Evolutionary conservation across 2,888 invertebrate species (phyloP), one percentile per base, ranked within the genome.

Genomic region (Mesodorylaimus sp.): DNA sequence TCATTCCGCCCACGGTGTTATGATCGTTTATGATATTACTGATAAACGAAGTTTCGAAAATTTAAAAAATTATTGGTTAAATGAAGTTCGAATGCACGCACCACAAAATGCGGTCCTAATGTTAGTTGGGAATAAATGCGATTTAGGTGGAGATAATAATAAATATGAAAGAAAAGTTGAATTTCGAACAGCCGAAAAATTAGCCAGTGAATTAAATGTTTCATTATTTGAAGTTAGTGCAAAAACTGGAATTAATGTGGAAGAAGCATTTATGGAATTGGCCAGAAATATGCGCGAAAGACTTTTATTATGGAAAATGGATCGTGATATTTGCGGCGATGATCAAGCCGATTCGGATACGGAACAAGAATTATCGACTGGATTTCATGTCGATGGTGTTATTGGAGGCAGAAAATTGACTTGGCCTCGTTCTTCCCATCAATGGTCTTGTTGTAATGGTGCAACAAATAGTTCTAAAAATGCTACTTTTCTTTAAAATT

Each of bases 1-100:
- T 52, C 65, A 65, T 50, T 66, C 65, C 10, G 65, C 65, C 1
- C 65, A 65, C 50, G 65, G 65, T n/a, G 63, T 65, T 3, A 64
- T 65, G 59, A 63, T 63, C 50, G 65, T 66, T 3, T 65, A 62
- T 53, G 65, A 65, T 51, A 57, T 65, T 26, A 55, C 55, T 7
- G 57, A 61, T 58, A 10, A 59, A n/a, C 7, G 51, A n/a, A 48
- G 48, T 21, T 53, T 51, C 44, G 64, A 65, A 48, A 66, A 65
- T 53, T 52, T 65, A 50, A 64, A 64, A 49, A 60, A 62, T 32
- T 65, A 65, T 45, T 65, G 65, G 65, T 52, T 65, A 27, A 51
- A 53, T 36, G 63, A 65, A 49, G 61, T 65, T 44, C 54, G 58
- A 21, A 58, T 58, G 41, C 61, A 65, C 50, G 65, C 65, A 5